phyloP scores from a whole-genome alignment of 2,888 invertebrate genomes.

The Stenichneumon culpator region DNA sequence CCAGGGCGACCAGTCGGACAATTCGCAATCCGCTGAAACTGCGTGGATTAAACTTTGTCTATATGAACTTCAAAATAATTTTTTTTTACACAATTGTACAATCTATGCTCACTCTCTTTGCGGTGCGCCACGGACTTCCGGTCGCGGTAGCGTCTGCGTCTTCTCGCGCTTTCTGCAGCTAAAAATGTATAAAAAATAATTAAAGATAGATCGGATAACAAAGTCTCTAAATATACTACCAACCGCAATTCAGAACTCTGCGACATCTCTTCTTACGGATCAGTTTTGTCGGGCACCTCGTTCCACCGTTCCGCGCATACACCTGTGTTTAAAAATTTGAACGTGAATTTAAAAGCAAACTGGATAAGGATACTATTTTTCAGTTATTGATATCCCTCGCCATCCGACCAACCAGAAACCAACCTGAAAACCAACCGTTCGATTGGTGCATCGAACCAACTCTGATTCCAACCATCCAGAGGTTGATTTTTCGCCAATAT shows the following conservation, averaged over 20 bases:
- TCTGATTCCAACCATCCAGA: no score
- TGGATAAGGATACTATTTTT: no score
- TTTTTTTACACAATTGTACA: background rate
- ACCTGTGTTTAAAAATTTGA: conserved; percentile 79
- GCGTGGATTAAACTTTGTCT: background rate
- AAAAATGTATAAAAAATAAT: conserved; percentile 1
- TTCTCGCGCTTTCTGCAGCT: conserved; percentile 37
- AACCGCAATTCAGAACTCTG: conserved; percentile 80
- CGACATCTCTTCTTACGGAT: conserved; percentile 80
- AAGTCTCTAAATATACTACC: conserved; percentile 63
- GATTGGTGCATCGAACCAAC: no score
- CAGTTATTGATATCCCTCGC: no score
- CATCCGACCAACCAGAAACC: no score
- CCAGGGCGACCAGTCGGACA: conserved; percentile 91
- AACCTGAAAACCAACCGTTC: no score
- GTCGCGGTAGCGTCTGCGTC: conserved; percentile 66
- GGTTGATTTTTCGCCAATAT: no score
- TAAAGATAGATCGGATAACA: background rate
- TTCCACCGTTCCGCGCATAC: conserved; percentile 88
- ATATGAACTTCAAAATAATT: background rate
- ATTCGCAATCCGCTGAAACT: conserved; percentile 78
- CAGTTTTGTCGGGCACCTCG: conserved; percentile 88
- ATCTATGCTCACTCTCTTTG: conserved; percentile 36
- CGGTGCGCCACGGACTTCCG: conserved; percentile 39
- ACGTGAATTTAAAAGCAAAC: background rate